Conservation (phyloP, 1,140 invertebrate species). For the Nylanderia fulva region DNA sequence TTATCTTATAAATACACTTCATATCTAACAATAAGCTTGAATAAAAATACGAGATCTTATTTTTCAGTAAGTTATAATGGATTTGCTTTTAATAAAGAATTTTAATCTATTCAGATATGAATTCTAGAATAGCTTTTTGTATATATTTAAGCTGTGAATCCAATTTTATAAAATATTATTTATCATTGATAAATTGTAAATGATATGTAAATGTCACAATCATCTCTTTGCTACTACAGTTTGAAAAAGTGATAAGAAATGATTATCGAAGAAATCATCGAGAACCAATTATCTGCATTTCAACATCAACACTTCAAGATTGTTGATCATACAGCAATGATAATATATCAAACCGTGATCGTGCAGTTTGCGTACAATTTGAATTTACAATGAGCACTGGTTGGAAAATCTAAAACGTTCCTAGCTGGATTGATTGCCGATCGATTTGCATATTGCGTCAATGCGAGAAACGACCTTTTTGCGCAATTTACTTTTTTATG, state of each 20-base stretch:
- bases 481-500: constrained; percentile 5
- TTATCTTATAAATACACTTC: background rate
- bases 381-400: constrained; percentile 9
- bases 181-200: background rate
- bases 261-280: background rate
- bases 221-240: background rate
- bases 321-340: background rate
- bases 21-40: no score
- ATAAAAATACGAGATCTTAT: background rate
- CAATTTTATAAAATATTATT: background rate
- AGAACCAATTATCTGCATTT: background rate
- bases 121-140: constrained; percentile 3
- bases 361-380: background rate
- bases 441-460: constrained; percentile 49
- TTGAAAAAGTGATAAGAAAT: background rate
- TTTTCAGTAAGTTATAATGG: background rate
- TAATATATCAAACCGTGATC: background rate
- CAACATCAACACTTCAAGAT: background rate
- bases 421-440: background rate
- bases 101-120: background rate
- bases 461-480: background rate
- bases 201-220: background rate
- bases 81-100: no score
- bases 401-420: background rate
- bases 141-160: background rate